Evolutionary conservation across 2,888 invertebrate genomes (phyloP).

Genomic region (Scrobipalpa costella): DNA sequence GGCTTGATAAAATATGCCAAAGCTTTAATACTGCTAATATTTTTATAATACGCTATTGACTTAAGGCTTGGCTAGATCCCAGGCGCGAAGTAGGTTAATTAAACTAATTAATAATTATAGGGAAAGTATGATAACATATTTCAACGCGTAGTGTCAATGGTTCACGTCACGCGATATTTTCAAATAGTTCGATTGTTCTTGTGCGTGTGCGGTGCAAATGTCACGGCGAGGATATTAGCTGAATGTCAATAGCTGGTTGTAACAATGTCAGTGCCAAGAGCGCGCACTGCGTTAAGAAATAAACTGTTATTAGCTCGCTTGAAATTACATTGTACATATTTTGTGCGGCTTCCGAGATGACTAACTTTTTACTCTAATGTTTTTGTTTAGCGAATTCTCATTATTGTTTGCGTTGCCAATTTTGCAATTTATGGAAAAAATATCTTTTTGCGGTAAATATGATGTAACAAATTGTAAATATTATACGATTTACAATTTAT

Average conservation of each 20-base stretch:
- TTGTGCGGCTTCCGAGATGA: not conserved
- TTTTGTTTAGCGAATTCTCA: not conserved
- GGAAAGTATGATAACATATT: slow-evolving; percentile 26
- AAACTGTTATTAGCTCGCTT: slow-evolving; percentile 59
- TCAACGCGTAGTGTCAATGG: slow-evolving; percentile 10
- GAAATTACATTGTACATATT: slow-evolving; percentile 1
- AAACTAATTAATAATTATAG: slow-evolving; percentile 20
- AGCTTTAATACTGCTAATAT: slow-evolving; percentile 58
- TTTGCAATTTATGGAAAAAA: not conserved
- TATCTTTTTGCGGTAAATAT: not conserved
- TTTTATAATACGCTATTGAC: slow-evolving; percentile 66
- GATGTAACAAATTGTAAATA: not conserved
- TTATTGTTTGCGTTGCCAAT: not conserved
- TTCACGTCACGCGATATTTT: slow-evolving; percentile 16
- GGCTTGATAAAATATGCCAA: slow-evolving; percentile 60
- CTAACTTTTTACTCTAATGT: not conserved
- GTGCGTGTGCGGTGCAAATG: slow-evolving; percentile 14
- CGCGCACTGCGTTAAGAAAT: slow-evolving; percentile 68
- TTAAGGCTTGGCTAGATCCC: slow-evolving; percentile 65
- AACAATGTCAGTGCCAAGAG: slow-evolving; percentile 71
- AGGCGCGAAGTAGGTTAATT: slow-evolving; percentile 54
- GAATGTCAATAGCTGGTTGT: slow-evolving; percentile 29
- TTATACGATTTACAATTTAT: not conserved
- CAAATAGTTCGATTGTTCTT: slow-evolving; percentile 2
- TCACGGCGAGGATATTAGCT: slow-evolving; percentile 22